Conservation (phyloP, 2,888 invertebrate genomes). For the Tetropium fuscum region DNA sequence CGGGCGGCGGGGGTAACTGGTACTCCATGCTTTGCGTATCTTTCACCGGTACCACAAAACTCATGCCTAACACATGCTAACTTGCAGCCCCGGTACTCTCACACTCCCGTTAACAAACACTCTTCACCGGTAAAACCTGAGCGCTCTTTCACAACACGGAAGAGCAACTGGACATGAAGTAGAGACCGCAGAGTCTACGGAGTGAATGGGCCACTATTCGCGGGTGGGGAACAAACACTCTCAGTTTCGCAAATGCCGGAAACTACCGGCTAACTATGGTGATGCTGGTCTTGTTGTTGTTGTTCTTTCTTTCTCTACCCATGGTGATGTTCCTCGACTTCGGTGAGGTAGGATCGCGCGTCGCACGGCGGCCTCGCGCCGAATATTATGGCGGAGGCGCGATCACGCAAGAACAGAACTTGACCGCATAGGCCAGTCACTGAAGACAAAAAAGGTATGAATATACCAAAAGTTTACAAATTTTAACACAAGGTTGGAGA, state of each 20-base stretch:
- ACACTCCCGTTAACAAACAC: slow-evolving; percentile 33
- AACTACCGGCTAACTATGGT: slow-evolving; percentile 45
- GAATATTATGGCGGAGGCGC: slow-evolving; percentile 5
- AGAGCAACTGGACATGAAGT: slow-evolving; percentile 63
- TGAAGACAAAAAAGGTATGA: no score
- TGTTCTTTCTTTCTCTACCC: slow-evolving; percentile 39
- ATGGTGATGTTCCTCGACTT: slow-evolving; percentile 7
- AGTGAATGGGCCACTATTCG: slow-evolving; percentile 57
- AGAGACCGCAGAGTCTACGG: slow-evolving; percentile 51
- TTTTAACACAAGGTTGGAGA: no score
- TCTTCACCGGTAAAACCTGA: slow-evolving; percentile 34
- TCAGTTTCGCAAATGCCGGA: slow-evolving; percentile 65
- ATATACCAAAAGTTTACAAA: no score
- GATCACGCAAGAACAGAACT: no score
- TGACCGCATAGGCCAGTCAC: no score
- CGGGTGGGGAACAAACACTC: slow-evolving; percentile 54
- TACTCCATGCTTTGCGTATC: slow-evolving; percentile 64
- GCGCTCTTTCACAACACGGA: slow-evolving; percentile 57
- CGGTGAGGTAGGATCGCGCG: slow-evolving; percentile 1
- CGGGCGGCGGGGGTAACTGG: slow-evolving; percentile 68
- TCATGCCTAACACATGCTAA: slow-evolving; percentile 64
- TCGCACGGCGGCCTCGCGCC: background rate
- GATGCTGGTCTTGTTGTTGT: slow-evolving; percentile 39
- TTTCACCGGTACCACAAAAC: slow-evolving; percentile 66
- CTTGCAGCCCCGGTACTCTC: slow-evolving; percentile 54